Base-by-base conservation (phyloP, 2,888 invertebrate species). In the Bugulina stolonifera region DNA sequence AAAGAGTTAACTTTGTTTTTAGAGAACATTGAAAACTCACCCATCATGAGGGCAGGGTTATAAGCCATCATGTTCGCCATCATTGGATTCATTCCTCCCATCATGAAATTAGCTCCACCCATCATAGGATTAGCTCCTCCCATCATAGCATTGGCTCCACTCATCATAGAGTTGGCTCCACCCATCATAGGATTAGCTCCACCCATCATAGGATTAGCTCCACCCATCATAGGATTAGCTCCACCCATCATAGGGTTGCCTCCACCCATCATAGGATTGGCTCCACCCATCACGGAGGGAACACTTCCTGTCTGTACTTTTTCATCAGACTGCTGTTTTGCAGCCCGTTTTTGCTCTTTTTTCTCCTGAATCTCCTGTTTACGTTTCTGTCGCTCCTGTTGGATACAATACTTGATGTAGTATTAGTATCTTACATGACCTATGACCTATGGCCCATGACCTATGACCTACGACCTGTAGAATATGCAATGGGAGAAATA, bases 121-220 rank as follows among this genome's bases (percentile, higher is more conserved):
- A 64, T 64, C 64, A 64, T 64, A 10, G 14, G 14, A 32, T 34
- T 34, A 64, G 64, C 64, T 32, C 32, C 64, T 29, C 64, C 34
- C 32, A 64, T 64, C 3, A 32, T 34, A 2, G 14, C 3, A 57
- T 25, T 57, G 25, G 57, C 57, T 57, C 57, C 57, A 5, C 57
- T 25, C 57, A 57, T 57, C 57, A 57, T 57, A 5, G 14, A 5
- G 10, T 34, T 27, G 32, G 64, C 32, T 64, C 64, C 64, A 32
- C 64, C 64, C 64, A 64, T 32, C 34, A 34, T 32, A 29, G 64
- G n/a, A n/a, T n/a, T n/a, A n/a, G n/a, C n/a, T n/a, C n/a, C n/a
- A n/a, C n/a, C n/a, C n/a, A n/a, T n/a, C n/a, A n/a, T n/a, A n/a
- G n/a, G n/a, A n/a, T 25, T 25, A 14, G 57, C 14, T n/a, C 57